Evolutionary conservation across 1,140 invertebrate species (phyloP).

Genomic region (Sminthurides bifidus): DNA sequence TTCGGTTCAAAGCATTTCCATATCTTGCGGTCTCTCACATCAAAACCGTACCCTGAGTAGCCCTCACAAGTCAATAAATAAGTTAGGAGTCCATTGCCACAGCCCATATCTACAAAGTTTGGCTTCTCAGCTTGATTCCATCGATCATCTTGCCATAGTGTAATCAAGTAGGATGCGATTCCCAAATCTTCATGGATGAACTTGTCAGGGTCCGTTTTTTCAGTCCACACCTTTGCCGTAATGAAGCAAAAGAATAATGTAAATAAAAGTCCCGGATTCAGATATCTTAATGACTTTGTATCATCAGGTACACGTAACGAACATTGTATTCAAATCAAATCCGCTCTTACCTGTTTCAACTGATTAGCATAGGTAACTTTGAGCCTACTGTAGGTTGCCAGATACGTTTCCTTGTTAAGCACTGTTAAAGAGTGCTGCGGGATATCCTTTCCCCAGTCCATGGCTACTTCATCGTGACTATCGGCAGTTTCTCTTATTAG

Average conservation of each 20-base stretch:
- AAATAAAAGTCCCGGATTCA: background rate
- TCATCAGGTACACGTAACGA: no score
- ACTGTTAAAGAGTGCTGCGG: background rate
- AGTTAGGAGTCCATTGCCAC: constrained; percentile 81
- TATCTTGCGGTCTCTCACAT: constrained; percentile 76
- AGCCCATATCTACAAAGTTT: constrained; percentile 25
- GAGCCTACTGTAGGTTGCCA: background rate
- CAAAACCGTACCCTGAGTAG: constrained; percentile 72
- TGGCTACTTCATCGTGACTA: no score
- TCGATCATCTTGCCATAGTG: constrained; percentile 53
- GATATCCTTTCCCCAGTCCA: no score
- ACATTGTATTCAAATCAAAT: no score
- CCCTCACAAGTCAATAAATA: constrained; percentile 76
- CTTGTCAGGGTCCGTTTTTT: constrained; percentile 84
- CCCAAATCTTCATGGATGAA: constrained; percentile 94
- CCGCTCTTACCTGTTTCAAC: constrained; percentile 9
- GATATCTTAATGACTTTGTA: no score
- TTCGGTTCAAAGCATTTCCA: constrained; percentile 64
- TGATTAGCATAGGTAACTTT: background rate
- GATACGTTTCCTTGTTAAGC: background rate
- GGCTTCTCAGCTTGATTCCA: background rate
- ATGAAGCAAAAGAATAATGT: background rate
- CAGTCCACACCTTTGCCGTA: constrained; percentile 54
- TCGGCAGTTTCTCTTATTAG: no score
- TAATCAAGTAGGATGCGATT: constrained; percentile 80